phyloP scores from a whole-genome alignment of 2,113 vertebrate species.

The Jaculus jaculus region DNA sequence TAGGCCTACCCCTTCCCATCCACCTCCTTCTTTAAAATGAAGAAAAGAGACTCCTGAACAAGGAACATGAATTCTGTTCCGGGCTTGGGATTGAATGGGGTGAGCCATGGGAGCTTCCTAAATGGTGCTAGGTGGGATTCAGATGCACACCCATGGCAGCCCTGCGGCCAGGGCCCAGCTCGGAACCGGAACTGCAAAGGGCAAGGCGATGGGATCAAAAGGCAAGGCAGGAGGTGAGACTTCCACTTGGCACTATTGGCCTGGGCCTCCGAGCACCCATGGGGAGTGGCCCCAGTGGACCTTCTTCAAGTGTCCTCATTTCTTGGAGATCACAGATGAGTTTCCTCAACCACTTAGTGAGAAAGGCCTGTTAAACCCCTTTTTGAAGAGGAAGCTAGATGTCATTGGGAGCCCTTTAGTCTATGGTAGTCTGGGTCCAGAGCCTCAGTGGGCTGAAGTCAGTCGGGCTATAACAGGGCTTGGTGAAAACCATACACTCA shows the following conservation, averaged over 20 bases:
- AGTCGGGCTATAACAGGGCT: neutral
- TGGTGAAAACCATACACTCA: neutral
- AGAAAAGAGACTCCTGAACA: neutral
- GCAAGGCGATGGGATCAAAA: neutral
- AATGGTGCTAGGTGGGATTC: neutral
- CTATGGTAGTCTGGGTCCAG: neutral
- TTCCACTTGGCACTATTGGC: neutral
- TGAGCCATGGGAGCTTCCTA: neutral
- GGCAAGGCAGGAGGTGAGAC: neutral
- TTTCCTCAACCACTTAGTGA: neutral
- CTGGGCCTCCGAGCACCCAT: neutral
- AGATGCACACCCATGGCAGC: neutral
- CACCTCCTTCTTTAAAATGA: conserved; percentile 29
- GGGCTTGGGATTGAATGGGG: neutral
- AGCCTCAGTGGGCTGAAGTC: neutral
- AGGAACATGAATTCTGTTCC: neutral
- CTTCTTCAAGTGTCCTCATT: conserved; percentile 17
- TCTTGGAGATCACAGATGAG: neutral
- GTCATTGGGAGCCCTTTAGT: neutral
- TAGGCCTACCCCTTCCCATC: conserved; percentile 26
- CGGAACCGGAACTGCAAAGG: neutral
- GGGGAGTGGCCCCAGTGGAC: neutral
- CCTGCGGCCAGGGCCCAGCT: neutral
- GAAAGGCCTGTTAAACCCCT: neutral
- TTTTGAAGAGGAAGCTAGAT: neutral